Base-by-base conservation (phyloP, 2,797 vertebrate species). In the Eleutherodactylus coqui region DNA sequence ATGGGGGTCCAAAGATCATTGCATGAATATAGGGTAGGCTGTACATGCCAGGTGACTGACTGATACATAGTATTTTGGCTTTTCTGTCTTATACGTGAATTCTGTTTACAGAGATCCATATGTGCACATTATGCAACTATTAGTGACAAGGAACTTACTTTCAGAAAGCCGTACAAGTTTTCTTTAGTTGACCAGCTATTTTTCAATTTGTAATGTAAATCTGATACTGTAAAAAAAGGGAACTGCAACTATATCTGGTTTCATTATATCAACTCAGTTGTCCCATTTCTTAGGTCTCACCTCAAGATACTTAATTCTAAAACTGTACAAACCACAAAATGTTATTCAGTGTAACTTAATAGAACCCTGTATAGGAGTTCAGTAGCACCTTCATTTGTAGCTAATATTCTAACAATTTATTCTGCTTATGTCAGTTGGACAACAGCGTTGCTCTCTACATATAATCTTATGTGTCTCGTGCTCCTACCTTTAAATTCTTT, bases 201-300 rank as follows among this genome's bases (percentile, higher is more conserved):
- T 75, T 75, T 43, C 24, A 49, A 47, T 11, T 75, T 75, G 27
- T 70, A 24, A 41, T 21, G 13, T 24, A 41, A 75, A 49, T 29
- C 4, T 16, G 72, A 75, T 75, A 47, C 72, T 75, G 41, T 3
- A 4, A 69, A 75, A 75, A 75, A 75, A 45, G 34, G 72, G 72
- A 75, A 75, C 72, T 75, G 72, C 45, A 49, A 75, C 24, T 29
- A 9, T 75, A 47, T 16, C 70, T 73, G 2, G 72, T 75, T 75
- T 75, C 72, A 1, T 27, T 27, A 29, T 38, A 38, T 38, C 8
- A 10, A 24, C 34, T 41, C 36, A 70, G 19, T 24, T 75, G 14
- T 75, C 72, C 45, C 3, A 29, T 32, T 70, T 75, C 24, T 49
- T 17, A 75, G 1, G 45, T 49, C 4, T 49, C 24, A 49, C 45